Percentiles rank a stretch among this genome's conserved stretches.
These are phyloP conservation scores for Tapirus indicus DNA, from an alignment of 2,797 vertebrate species.

Conservation along the genomic window DNA sequence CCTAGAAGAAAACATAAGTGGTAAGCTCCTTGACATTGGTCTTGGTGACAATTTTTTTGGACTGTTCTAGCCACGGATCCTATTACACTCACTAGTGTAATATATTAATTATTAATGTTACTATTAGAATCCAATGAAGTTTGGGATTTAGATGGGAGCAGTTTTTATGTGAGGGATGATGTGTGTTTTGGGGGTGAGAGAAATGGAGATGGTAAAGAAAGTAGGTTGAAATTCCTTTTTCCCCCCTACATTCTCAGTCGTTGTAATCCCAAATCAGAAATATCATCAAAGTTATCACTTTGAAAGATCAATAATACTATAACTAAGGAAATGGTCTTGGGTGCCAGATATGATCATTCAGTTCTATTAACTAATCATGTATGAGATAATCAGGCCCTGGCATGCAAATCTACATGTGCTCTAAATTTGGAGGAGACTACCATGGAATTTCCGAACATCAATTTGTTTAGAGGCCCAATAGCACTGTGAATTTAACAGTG, in stretches of 20 bases:
- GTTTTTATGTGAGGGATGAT: neutral
- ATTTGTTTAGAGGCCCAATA: neutral
- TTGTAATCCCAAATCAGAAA: slow-evolving; percentile 26
- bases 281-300: neutral
- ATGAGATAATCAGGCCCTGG: neutral
- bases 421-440: neutral
- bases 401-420: neutral
- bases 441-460: neutral
- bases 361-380: neutral
- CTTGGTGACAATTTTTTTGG: neutral
- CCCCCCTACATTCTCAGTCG: neutral
- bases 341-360: slow-evolving; percentile 16
- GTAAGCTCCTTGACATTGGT: too few relatives aligned
- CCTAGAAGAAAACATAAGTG: too few relatives aligned
- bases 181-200: neutral
- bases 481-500: neutral
- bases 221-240: neutral
- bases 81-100: neutral
- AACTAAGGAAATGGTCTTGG: slow-evolving; percentile 14
- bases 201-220: neutral
- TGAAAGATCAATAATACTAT: neutral
- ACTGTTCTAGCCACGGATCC: neutral
- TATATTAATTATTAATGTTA: slow-evolving; percentile 26
- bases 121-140: neutral
- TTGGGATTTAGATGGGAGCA: neutral